phyloP scores from a whole-genome alignment of 1,140 invertebrate species.

The Cryptotermes secundus region DNA sequence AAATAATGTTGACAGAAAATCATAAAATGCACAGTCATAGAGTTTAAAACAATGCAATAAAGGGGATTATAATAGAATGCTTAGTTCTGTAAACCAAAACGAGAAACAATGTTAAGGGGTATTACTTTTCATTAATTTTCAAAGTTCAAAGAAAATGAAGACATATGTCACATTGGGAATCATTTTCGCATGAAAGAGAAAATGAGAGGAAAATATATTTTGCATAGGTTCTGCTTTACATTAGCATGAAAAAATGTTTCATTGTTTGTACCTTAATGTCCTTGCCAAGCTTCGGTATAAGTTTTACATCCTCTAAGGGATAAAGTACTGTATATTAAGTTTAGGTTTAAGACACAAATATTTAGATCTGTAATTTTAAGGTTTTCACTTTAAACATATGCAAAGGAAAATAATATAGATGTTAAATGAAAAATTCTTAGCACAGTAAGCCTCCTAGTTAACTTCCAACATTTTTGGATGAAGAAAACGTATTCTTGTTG shows the following conservation, averaged over 20 bases:
- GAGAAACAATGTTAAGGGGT: conserved; percentile 25
- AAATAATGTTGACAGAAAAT: conserved; percentile 25
- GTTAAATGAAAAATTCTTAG: conserved; percentile 21
- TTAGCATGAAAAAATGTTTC: conserved; percentile 21
- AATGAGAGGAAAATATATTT: conserved; percentile 3
- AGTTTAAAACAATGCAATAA: background rate
- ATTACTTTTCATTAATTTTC: conserved; percentile 26
- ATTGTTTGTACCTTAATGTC: background rate
- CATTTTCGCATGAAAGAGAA: background rate
- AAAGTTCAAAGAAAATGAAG: conserved; percentile 7
- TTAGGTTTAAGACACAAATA: conserved; percentile 31
- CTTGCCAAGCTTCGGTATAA: conserved; percentile 15
- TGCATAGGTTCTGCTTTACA: conserved; percentile 21
- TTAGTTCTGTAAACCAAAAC: background rate
- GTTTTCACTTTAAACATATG: conserved; percentile 20
- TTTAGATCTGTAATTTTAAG: conserved; percentile 31
- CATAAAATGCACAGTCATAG: conserved; percentile 18
- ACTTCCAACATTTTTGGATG: conserved; percentile 2
- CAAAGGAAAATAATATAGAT: conserved; percentile 17
- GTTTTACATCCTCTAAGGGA: conserved; percentile 24
- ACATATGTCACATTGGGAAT: background rate
- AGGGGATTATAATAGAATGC: conserved; percentile 24
- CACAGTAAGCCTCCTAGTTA: conserved; percentile 5
- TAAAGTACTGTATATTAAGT: conserved; percentile 26
- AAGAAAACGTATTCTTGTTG: conserved; percentile 21